Base-by-base conservation (phyloP, 1,140 invertebrate species). In the Apis florea region DNA sequence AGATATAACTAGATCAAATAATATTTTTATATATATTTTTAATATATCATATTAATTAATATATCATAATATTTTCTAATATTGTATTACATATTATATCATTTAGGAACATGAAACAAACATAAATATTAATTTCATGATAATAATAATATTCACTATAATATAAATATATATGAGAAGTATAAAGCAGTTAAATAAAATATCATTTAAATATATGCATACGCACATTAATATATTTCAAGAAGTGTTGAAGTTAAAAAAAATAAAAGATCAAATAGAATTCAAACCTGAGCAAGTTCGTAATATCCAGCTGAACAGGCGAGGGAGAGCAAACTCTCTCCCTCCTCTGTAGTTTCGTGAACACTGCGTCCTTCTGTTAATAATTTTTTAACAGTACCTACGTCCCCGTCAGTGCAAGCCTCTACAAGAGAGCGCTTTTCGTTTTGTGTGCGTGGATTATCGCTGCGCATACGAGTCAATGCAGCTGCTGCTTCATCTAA, bases 401-500 rank as follows among this genome's bases (percentile, higher is more conserved):
- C 97, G 95, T 99, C 98, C 74, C 98, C 98, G 94, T 98, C 97
- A 74, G 96, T 97, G 92, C 98, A 98, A 67, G 98, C 98, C 92
- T 98, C 97, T 47, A 97, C 97, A 75, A 98, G 93, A 49, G 97
- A 96, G 79, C 95, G 94, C 80, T 95, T 95, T 87, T 95, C 94
- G 87, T 92, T 93, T 80, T 92, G 92, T 79, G 92, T 92, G 53
- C 95, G 94, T 80, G 95, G 95, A 88, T 95, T 96, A 92, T 98
- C 98, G 91, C 96, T 97, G 89, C 98, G 96, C 98, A 99, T 99
- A 91, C 98, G 96, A 73, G 98, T 99, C 67, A 99, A 95, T 76
- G 98, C 98, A 85, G 98, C 98, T 71, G 98, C 98, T 68, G 98
- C 98, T 94, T 99, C 98, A 95, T 99, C 98, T 83, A 99, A 95